phyloP scores from a whole-genome alignment of 2,797 vertebrate genomes.

The Carduelis carduelis region DNA sequence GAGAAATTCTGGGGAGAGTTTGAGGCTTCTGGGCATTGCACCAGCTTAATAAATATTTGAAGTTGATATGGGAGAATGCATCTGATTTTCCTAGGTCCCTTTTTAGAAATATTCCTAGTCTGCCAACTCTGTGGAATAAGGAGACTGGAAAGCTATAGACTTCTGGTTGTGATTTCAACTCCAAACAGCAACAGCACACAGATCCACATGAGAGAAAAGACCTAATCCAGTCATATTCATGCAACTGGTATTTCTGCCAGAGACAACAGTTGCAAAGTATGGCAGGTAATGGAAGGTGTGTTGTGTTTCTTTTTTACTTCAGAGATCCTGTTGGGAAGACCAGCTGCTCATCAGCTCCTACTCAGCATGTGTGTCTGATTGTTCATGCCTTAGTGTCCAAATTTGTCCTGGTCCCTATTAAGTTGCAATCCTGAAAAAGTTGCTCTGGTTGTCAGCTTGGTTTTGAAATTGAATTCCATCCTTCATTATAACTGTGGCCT shows the following conservation, averaged over 20 bases:
- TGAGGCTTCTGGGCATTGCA: background rate
- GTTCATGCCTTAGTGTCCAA: rapidly evolving
- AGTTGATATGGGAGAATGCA: background rate
- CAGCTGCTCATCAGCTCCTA: background rate
- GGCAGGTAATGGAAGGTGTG: background rate
- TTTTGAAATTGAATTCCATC: background rate
- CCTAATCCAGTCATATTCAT: background rate
- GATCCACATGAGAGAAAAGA: background rate
- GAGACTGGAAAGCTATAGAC: background rate
- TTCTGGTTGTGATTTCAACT: background rate
- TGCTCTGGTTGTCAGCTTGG: background rate
- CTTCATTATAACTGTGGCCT: background rate
- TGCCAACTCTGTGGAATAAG: background rate
- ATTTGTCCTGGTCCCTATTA: background rate
- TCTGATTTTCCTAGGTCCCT: background rate
- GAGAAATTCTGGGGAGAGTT: background rate
- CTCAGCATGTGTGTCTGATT: background rate
- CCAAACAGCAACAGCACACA: rapidly evolving
- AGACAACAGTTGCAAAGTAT: background rate
- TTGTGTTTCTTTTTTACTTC: background rate
- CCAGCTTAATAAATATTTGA: background rate
- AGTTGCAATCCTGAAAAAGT: background rate
- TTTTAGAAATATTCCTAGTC: background rate
- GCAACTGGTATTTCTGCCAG: background rate
- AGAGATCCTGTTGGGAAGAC: background rate